Conservation (phyloP, 2,797 vertebrate genomes). For the Myotis daubentonii region DNA sequence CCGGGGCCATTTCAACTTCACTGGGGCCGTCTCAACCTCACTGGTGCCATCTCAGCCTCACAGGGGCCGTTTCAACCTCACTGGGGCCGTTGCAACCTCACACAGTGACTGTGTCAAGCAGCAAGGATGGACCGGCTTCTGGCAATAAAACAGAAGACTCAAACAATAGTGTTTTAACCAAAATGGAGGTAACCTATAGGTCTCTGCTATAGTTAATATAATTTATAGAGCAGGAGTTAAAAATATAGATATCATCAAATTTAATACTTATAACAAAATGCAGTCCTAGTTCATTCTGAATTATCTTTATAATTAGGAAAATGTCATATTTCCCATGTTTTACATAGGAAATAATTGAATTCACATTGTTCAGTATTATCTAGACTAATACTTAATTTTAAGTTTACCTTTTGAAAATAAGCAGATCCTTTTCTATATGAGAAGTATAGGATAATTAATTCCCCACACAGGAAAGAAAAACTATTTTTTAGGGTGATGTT, state of each 20-base stretch:
- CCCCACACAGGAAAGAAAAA: not conserved
- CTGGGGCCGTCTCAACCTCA: too few relatives aligned
- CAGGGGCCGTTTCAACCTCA: too few relatives aligned
- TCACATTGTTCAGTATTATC: not conserved
- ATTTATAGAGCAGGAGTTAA: not conserved
- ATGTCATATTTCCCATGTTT: not conserved
- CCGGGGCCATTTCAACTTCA: too few relatives aligned
- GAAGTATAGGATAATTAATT: not conserved
- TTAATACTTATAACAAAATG: not conserved
- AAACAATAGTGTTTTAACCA: not conserved
- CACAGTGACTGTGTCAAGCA: too few relatives aligned
- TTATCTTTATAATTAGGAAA: not conserved
- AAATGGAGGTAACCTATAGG: not conserved
- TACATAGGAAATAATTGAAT: not conserved
- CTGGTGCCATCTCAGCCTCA: too few relatives aligned
- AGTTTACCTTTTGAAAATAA: slow-evolving; percentile 47
- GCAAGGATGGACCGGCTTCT: too few relatives aligned
- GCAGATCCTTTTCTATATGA: not conserved
- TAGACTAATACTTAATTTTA: slow-evolving; percentile 15
- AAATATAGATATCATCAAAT: not conserved
- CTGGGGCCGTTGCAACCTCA: too few relatives aligned
- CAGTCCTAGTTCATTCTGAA: not conserved
- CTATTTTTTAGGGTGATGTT: not conserved
- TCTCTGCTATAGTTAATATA: not conserved
- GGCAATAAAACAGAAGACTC: not conserved